Base-by-base conservation (phyloP, 2,113 vertebrate genomes). In the Solea senegalensis region DNA sequence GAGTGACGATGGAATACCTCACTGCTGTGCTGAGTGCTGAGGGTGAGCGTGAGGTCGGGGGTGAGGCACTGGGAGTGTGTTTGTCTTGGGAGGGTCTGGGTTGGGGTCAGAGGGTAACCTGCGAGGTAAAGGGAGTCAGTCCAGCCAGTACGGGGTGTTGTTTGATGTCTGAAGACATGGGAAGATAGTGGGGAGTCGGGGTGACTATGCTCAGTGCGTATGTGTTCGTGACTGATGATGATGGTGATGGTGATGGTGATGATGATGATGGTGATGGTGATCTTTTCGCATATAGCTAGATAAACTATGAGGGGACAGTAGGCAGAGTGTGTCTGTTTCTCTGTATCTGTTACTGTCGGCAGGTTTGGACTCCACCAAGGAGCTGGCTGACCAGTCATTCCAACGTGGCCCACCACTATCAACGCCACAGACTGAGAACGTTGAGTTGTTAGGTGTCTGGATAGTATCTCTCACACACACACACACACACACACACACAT, bases 361-460 rank as follows among this genome's bases (percentile, higher is more conserved):
- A 81, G 83, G 67, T 72, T 85, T 83, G 86, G 69, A 81, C 52
- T 79, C 65, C 71, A 54, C 26, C 58, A 43, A 77, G 78, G 3
- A 5, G 28, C 28, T 74, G 69, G 43, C 45, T 81, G 80, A 78
- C 56, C 76, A 59, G 75, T 86, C 84, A 64, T 71, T 74, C 72
- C 48, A 65, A 71, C 61, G 53, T 67, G 60, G 16, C 84, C 86
- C 80, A 66, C 66, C 41, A 27, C 63, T 72, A 68, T 83, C 81
- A 77, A 72, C 76, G 67, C 77, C 74, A 69, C 56, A 61, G 46
- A 26, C 51, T 26, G 50, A 12, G 64, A 69, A 83, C 88, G 85
- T 78, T 86, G 85, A 91, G 75, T 62, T 12, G 46, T 66, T 61
- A 76, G 78, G 67, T 53, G 41, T 83, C 88, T 91, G 90, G 85